A percentile compares a stretch with the other conserved stretches of the same genome.
These are phyloP conservation scores for Musca domestica DNA, from an alignment of 1,140 invertebrate species.

Conservation along the genomic window DNA sequence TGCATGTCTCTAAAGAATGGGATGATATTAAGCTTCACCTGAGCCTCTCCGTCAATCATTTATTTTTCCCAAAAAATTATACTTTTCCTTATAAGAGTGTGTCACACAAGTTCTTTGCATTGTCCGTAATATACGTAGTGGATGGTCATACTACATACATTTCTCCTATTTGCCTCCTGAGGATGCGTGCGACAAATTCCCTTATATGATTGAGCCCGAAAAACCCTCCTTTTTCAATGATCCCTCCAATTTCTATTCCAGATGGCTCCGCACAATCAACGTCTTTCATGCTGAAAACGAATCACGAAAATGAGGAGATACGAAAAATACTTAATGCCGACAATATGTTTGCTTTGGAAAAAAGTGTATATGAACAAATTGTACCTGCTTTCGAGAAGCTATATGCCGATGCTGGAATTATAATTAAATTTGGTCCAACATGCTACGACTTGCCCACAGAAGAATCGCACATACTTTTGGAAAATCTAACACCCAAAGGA, in stretches of 20 bases:
- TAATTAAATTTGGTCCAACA: conserved; percentile 33
- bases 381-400: conserved; percentile 37
- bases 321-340: conserved; percentile 31
- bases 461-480: conserved; percentile 49
- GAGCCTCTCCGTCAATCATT: too few species aligned
- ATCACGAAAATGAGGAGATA: conserved; percentile 34
- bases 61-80: too few species aligned
- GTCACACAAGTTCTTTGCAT: too few species aligned
- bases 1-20: too few species aligned
- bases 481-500: conserved; percentile 55
- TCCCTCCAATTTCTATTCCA: conserved; percentile 18
- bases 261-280: conserved; percentile 33
- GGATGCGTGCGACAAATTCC: too few species aligned
- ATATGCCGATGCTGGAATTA: conserved; percentile 42
- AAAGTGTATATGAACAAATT: conserved; percentile 32
- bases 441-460: conserved; percentile 32
- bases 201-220: too few species aligned
- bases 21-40: too few species aligned
- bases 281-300: conserved; percentile 38
- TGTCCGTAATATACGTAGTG: too few species aligned
- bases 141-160: too few species aligned
- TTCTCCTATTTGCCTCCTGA: too few species aligned
- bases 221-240: too few species aligned
- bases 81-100: too few species aligned
- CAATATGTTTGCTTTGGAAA: conserved; percentile 38